Evolutionary conservation across 1,140 invertebrate species (phyloP).

Genomic region (Pseudomyrmex gracilis): DNA sequence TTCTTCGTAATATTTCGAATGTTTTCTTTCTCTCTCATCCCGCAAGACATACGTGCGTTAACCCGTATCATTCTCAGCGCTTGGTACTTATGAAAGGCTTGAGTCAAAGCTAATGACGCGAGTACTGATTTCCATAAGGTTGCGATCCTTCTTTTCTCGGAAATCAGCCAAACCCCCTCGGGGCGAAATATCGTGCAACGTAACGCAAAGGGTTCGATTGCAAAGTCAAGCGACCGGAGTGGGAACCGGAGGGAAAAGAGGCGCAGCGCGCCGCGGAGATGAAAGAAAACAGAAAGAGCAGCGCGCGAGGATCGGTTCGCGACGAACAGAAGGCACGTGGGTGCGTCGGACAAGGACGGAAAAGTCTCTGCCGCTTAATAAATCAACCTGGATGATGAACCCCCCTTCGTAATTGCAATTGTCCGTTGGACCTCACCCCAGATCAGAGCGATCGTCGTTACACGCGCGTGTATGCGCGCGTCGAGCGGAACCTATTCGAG

Average conservation of each 20-base stretch:
- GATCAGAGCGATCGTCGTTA: constrained; percentile 63
- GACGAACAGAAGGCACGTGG: constrained; percentile 26
- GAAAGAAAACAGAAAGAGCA: constrained; percentile 13
- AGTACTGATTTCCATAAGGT: constrained; percentile 76
- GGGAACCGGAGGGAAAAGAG: not conserved
- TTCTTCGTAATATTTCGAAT: not conserved
- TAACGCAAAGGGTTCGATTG: constrained; percentile 2
- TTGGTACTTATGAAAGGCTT: constrained; percentile 3
- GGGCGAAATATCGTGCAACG: constrained; percentile 30
- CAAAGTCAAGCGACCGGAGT: not conserved
- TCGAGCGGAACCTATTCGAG: constrained; percentile 54
- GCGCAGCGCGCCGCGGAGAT: constrained; percentile 18
- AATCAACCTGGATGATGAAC: constrained; percentile 68
- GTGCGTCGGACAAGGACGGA: constrained; percentile 56
- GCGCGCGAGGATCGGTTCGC: constrained; percentile 9
- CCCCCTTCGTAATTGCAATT: constrained; percentile 71
- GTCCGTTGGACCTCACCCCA: constrained; percentile 70
- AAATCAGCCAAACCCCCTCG: constrained; percentile 53
- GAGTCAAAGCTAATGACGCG: constrained; percentile 66
- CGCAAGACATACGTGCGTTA: not conserved
- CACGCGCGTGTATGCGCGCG: constrained; percentile 22
- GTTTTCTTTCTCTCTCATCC: not conserved
- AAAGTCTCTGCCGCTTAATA: constrained; percentile 63
- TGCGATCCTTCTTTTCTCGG: constrained; percentile 68
- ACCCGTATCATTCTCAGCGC: not conserved